These are phyloP conservation scores for Nematolebias whitei DNA, from an alignment of 2,113 vertebrate species.

Conservation along the genomic window DNA sequence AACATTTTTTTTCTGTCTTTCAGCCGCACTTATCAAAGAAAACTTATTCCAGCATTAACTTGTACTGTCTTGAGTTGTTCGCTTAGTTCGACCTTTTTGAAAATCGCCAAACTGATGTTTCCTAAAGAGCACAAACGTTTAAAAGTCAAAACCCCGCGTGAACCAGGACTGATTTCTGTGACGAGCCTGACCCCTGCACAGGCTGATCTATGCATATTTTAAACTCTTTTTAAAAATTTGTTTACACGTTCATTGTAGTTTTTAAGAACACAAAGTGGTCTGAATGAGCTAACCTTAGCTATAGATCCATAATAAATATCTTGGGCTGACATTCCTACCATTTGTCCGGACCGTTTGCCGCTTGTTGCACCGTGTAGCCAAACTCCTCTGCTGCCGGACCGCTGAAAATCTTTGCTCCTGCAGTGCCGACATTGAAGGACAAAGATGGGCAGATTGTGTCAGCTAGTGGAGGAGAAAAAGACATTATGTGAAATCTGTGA, in stretches of 20 bases:
- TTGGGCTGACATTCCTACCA: conserved; percentile 75
- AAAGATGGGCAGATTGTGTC: conserved; percentile 73
- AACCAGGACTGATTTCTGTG: neutral
- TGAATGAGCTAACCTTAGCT: no score
- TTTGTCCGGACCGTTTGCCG: conserved; percentile 84
- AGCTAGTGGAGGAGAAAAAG: conserved; percentile 38
- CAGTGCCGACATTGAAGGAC: conserved; percentile 87
- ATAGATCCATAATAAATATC: neutral
- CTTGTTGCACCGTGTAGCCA: conserved; percentile 89
- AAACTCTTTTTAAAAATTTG: no score
- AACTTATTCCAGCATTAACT: neutral
- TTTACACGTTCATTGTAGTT: no score
- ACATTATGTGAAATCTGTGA: no score
- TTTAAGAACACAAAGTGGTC: no score
- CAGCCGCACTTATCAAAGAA: neutral
- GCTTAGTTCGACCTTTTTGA: neutral
- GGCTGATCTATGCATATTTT: no score
- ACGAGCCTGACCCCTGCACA: neutral
- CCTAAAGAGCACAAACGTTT: no score
- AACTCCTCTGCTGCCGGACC: conserved; percentile 86
- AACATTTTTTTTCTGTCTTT: neutral
- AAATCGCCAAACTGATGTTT: no score
- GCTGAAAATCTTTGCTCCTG: conserved; percentile 85
- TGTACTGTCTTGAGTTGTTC: neutral
- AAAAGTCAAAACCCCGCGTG: no score